These are phyloP conservation scores for Apostichopus californicus DNA, from an alignment of 35 echinoderm and acorn worm species.

Conservation along the genomic window DNA sequence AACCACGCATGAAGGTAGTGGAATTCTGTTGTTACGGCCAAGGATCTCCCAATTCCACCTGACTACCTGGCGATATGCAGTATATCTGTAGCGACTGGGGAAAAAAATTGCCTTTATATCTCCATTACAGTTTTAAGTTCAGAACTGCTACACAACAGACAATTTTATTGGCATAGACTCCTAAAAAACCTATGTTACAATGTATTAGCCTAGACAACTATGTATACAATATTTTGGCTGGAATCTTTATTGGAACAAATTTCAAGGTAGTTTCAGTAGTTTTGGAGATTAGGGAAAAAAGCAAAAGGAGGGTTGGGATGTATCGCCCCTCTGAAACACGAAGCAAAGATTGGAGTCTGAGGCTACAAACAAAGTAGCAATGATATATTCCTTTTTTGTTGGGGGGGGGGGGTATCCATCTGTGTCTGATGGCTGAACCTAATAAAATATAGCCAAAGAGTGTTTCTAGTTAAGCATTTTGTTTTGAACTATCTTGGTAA, in stretches of 20 bases:
- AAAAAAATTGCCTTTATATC: not conserved
- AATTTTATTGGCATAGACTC: not conserved
- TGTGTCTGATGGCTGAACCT: too few relatives aligned
- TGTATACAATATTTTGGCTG: not conserved
- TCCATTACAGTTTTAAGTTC: not conserved
- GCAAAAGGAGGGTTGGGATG: not conserved
- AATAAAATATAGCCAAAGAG: too few relatives aligned
- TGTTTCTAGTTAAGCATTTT: too few relatives aligned
- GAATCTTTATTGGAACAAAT: too few relatives aligned
- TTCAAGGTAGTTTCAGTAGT: not conserved
- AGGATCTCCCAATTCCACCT: slow-evolving; percentile 25
- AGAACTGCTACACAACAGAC: not conserved
- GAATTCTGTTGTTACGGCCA: slow-evolving; percentile 5
- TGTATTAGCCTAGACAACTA: too few relatives aligned
- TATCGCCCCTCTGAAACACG: not conserved
- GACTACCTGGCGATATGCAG: slow-evolving; percentile 25
- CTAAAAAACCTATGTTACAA: not conserved
- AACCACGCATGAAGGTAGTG: slow-evolving; percentile 21
- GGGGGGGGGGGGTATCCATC: too few relatives aligned
- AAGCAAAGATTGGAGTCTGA: too few relatives aligned
- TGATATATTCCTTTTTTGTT: too few relatives aligned
- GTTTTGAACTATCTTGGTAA: too few relatives aligned
- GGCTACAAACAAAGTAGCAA: too few relatives aligned
- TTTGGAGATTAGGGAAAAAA: not conserved
- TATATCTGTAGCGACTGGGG: slow-evolving; percentile 12